phyloP scores from a whole-genome alignment of 2,888 invertebrate genomes.

The Serrognathus titanus region DNA sequence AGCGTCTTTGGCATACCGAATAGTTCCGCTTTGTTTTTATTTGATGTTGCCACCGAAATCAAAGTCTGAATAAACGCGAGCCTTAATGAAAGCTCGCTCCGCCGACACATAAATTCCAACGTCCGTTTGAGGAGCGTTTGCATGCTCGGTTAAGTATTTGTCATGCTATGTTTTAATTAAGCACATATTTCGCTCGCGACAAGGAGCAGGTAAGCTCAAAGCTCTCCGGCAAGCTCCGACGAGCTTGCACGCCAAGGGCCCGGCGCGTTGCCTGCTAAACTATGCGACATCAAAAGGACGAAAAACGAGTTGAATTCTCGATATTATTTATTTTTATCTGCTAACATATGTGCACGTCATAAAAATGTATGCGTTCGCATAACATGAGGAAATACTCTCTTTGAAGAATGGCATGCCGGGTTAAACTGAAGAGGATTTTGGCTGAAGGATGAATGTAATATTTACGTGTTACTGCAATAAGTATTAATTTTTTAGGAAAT shows the following conservation, averaged over 20 bases:
- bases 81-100: constrained; percentile 12
- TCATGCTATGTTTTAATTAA: constrained; percentile 48
- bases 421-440: too few relatives aligned
- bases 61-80: constrained; percentile 15
- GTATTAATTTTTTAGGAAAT: too few relatives aligned
- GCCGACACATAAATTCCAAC: constrained; percentile 17
- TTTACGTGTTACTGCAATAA: too few relatives aligned
- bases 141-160: constrained; percentile 45
- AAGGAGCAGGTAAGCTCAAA: constrained; percentile 40
- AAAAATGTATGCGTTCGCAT: too few relatives aligned
- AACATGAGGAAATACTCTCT: too few relatives aligned
- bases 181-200: constrained; percentile 42
- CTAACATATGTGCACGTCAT: too few relatives aligned
- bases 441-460: too few relatives aligned
- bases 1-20: background rate
- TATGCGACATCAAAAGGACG: constrained; percentile 31
- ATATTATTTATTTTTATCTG: constrained; percentile 24
- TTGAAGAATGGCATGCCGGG: too few relatives aligned
- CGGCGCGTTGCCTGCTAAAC: constrained; percentile 20
- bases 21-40: constrained; percentile 6
- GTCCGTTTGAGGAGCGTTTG: constrained; percentile 23
- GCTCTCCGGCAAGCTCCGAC: constrained; percentile 26
- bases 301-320: constrained; percentile 36
- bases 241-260: constrained; percentile 34
- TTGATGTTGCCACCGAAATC: constrained; percentile 16